Evolutionary conservation across 2,888 invertebrate species (phyloP).

Genomic region (Pachydiplax longipennis): DNA sequence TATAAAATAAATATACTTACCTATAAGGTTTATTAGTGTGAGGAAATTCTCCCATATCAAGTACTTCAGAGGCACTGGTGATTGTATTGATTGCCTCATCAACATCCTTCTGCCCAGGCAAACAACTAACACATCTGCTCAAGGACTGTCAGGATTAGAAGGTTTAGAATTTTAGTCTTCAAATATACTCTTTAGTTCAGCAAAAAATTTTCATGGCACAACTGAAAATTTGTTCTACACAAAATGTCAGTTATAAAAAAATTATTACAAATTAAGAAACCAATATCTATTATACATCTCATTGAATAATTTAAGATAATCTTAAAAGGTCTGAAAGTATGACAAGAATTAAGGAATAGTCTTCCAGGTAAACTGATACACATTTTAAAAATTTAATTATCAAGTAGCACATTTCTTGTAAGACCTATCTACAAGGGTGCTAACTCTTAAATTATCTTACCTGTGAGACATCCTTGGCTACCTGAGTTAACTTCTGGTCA

Average conservation of each 20-base stretch:
- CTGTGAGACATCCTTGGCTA: constrained; percentile 74
- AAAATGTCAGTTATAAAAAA: neutral
- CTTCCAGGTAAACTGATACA: too few species aligned
- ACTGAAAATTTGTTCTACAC: too few species aligned
- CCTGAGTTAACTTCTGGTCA: constrained; percentile 70
- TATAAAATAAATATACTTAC: constrained; percentile 56
- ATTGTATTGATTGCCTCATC: constrained; percentile 87
- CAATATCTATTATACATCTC: too few species aligned
- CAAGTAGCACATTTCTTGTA: too few species aligned
- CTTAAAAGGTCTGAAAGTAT: too few species aligned
- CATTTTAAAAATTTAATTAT: too few species aligned
- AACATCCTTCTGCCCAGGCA: constrained; percentile 94
- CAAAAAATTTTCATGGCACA: too few species aligned
- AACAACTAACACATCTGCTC: constrained; percentile 78
- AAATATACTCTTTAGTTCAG: constrained; percentile 48
- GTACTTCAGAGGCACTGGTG: constrained; percentile 71
- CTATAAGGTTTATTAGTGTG: constrained; percentile 75
- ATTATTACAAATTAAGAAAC: neutral
- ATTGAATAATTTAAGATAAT: too few species aligned
- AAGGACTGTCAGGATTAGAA: constrained; percentile 62
- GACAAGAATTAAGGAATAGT: too few species aligned
- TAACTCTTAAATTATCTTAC: neutral
- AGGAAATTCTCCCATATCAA: constrained; percentile 79
- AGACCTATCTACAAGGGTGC: too few species aligned
- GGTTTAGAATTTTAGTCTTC: neutral